Conservation (phyloP, 2,113 vertebrate species). For the Triplophysa tibetana region DNA sequence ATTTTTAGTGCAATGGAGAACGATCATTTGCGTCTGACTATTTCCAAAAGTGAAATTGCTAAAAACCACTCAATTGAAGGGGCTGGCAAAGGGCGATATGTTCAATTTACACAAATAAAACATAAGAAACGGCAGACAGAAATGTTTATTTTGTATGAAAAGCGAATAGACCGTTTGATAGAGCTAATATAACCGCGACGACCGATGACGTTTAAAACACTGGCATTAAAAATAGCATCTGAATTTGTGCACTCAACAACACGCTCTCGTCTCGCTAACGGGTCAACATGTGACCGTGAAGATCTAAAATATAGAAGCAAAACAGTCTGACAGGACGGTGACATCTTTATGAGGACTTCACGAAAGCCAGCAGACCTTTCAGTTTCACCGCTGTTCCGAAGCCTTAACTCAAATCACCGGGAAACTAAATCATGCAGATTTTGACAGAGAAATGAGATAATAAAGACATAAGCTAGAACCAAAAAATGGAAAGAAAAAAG, state of each 20-base stretch:
- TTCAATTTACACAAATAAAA: conserved; percentile 35
- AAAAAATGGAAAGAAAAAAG: background rate
- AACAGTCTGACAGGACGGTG: conserved; percentile 11
- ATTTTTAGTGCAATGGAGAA: conserved; percentile 66
- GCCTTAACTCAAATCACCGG: conserved; percentile 14
- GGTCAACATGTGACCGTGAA: background rate
- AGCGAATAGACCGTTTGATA: background rate
- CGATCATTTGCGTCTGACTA: conserved; percentile 59
- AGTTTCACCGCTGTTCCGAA: background rate
- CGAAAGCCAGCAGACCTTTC: conserved; percentile 17
- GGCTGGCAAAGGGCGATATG: conserved; percentile 2
- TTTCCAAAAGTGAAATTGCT: conserved; percentile 58
- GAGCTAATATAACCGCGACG: background rate
- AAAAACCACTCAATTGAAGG: conserved; percentile 30
- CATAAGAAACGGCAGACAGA: background rate
- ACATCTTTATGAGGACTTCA: background rate
- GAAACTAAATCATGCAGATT: conserved; percentile 37
- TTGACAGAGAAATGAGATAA: conserved; percentile 43
- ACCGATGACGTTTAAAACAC: background rate
- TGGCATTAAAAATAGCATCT: background rate
- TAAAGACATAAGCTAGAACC: conserved; percentile 37
- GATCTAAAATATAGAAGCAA: conserved; percentile 17
- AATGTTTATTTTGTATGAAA: conserved; percentile 7
- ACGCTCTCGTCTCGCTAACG: background rate
- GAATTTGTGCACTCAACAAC: conserved; percentile 5